Base-by-base conservation (phyloP, 2,888 invertebrate species). In the Omphaloscelis lunosa region DNA sequence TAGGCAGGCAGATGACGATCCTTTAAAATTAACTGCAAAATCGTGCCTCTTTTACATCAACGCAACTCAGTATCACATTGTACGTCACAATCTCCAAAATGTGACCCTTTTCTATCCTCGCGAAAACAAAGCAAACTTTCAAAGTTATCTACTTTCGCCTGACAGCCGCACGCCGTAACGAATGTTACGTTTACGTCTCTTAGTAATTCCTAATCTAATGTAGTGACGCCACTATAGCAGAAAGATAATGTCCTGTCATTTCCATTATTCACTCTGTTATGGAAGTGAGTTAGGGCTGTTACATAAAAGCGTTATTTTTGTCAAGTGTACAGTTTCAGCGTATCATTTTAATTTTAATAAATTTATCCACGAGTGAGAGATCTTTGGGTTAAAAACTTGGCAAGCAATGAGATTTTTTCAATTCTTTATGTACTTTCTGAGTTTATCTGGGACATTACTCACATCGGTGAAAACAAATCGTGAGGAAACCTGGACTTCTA, bases 161-260 rank as follows among this genome's bases (percentile, higher is more conserved):
- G 88, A 81, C 86, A 86, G 45, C 62, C 34, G 29, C 73, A 76
- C 53, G 56, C 45, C 27, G 61, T 77, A 29, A 75, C 65, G 51
- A 77, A 79, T 69, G 80, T 86, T 48, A 75, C 63, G 61, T 71
- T 83, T 53, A 74, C 63, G 61, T 71, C 74, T 68, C 76, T 61
- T 74, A 77, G 75, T 88, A 67, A 87, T 86, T 79, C 76, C 62
- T 80, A 77, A 86, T 88, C 83, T 80, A 80, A 84, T 72, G 51
- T 75, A 80, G 86, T 86, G 85, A 86, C 75, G 81, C 85, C 79
- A 78, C 80, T 79, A 73, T 51, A 79, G 77, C 75, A 77, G 66
- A 85, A 86, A 89, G 88, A 88, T 88, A 88, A 87, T 87, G 59
- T 75, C 70, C 76, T 85, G 88, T 86, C 89, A 86, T 73, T 82